Evolutionary conservation across 1,140 invertebrate species (phyloP).

Genomic region (Neodiprion pinetum): DNA sequence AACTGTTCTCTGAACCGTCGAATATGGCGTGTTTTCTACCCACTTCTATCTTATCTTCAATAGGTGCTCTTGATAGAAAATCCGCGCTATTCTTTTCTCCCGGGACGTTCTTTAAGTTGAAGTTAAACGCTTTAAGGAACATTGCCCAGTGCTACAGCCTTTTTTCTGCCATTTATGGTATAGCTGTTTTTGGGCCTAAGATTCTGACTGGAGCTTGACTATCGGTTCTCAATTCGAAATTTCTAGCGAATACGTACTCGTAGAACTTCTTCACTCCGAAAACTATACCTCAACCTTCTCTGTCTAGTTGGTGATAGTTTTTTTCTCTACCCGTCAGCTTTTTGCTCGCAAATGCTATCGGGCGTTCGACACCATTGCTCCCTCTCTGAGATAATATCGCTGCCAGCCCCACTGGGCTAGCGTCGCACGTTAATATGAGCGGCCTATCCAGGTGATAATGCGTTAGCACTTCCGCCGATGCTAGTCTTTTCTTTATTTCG

Average conservation of each 20-base stretch:
- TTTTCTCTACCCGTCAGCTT: constrained; percentile 53
- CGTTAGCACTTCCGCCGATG: constrained; percentile 37
- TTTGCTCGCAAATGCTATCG: constrained; percentile 57
- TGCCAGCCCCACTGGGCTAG: constrained; percentile 49
- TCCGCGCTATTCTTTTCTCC: constrained; percentile 35
- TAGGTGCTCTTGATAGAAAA: constrained; percentile 32
- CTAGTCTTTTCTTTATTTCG: constrained; percentile 38
- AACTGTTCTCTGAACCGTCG: no score
- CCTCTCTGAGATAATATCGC: constrained; percentile 51
- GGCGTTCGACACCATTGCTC: constrained; percentile 43
- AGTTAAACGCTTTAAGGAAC: constrained; percentile 32
- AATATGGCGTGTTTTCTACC: no score
- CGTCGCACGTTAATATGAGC: constrained; percentile 55
- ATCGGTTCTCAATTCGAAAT: constrained; percentile 58
- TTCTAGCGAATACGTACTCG: constrained; percentile 52
- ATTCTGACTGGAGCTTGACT: constrained; percentile 57
- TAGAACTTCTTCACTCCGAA: constrained; percentile 52
- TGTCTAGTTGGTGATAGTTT: constrained; percentile 58
- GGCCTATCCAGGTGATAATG: constrained; percentile 49
- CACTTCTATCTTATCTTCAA: no score
- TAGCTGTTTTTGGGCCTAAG: constrained; percentile 44
- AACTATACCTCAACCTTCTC: constrained; percentile 55
- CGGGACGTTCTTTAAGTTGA: constrained; percentile 25
- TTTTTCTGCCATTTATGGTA: constrained; percentile 43
- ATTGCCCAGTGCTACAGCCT: constrained; percentile 30